phyloP scores from a whole-genome alignment of 2,797 vertebrate species.

The Lepilemur ruficaudatus region DNA sequence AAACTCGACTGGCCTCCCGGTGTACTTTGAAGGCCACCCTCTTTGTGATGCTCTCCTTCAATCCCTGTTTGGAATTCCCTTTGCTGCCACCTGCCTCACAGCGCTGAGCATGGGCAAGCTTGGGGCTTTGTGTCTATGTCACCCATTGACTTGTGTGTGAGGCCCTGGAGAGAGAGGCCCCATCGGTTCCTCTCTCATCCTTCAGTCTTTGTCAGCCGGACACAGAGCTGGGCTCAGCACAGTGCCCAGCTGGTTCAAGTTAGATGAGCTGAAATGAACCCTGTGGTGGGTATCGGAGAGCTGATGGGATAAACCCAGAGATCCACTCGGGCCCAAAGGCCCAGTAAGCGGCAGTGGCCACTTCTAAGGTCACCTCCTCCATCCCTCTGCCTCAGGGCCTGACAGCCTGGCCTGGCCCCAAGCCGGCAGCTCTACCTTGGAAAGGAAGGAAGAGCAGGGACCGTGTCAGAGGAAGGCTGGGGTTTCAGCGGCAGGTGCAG shows the following conservation, averaged over 20 bases:
- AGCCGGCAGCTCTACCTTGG: background rate
- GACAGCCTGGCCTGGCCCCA: background rate
- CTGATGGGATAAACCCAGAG: background rate
- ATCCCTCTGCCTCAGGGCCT: background rate
- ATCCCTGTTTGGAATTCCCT: background rate
- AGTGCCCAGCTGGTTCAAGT: background rate
- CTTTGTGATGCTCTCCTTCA: background rate
- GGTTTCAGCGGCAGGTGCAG: background rate
- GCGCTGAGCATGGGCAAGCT: background rate
- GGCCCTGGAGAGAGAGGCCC: background rate
- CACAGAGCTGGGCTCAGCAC: background rate
- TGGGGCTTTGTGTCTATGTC: background rate
- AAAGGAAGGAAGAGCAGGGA: background rate
- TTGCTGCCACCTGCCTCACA: background rate
- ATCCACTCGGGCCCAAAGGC: background rate
- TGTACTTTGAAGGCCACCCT: background rate
- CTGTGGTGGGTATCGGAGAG: background rate
- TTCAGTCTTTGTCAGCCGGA: background rate
- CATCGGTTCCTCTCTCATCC: background rate
- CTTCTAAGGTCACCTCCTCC: background rate
- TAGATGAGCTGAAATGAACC: background rate
- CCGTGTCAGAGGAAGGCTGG: background rate
- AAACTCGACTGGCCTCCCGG: background rate
- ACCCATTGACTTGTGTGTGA: background rate
- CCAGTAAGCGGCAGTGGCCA: background rate